These are phyloP conservation scores for Leptonema lineaticorne DNA, from an alignment of 1,140 invertebrate genomes.

Conservation along the genomic window DNA sequence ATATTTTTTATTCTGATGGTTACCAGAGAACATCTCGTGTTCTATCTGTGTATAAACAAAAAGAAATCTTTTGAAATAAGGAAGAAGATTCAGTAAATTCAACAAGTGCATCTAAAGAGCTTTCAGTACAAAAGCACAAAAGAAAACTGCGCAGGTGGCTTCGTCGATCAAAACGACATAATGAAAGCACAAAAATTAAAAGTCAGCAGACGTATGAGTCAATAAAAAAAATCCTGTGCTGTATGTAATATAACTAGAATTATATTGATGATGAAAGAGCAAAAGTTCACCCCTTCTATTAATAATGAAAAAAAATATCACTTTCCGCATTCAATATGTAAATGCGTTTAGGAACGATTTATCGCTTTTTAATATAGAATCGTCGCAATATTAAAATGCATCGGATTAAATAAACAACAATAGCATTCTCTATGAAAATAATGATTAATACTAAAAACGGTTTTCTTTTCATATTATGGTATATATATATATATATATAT, in stretches of 20 bases:
- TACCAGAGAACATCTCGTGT: conserved; percentile 3
- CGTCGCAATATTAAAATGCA: too few relatives aligned
- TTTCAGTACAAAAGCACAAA: not conserved
- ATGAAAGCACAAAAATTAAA: conserved; percentile 6
- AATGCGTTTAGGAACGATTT: not conserved
- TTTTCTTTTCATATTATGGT: too few relatives aligned
- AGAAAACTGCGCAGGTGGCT: conserved; percentile 32
- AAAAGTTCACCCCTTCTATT: not conserved
- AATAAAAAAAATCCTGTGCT: not conserved
- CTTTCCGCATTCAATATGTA: not conserved
- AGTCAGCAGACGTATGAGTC: not conserved
- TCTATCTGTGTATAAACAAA: conserved; percentile 6
- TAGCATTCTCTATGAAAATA: too few relatives aligned
- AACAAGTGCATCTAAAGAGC: conserved; percentile 22
- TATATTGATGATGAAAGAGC: not conserved
- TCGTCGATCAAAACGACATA: conserved; percentile 25
- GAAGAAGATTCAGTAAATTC: conserved; percentile 10
- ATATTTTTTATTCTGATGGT: too few relatives aligned
- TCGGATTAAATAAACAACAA: too few relatives aligned
- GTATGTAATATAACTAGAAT: not conserved
- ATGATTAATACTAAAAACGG: too few relatives aligned
- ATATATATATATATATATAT: too few relatives aligned
- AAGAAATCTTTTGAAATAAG: not conserved
- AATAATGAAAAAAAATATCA: not conserved
- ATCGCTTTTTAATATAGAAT: too few relatives aligned